Percentiles rank a stretch among this genome's conserved stretches.
Evolutionary conservation across 2,113 vertebrate genomes (phyloP).

Genomic region (Globicephala melas): DNA sequence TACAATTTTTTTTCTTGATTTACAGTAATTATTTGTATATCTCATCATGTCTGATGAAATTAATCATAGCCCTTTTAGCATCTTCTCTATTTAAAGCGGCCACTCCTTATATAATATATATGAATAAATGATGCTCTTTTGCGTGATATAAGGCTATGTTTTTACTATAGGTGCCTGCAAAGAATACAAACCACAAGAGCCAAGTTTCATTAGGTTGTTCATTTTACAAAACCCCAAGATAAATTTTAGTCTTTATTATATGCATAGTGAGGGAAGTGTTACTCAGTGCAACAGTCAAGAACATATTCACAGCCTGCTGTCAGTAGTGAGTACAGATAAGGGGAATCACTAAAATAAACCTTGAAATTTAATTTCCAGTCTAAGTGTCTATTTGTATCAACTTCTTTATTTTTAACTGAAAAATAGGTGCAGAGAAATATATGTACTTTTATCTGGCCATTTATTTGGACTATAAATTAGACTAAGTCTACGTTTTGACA

Average conservation of each 20-base stretch:
- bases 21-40: background rate
- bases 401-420: background rate
- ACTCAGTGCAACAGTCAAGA: background rate
- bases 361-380: background rate
- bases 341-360: background rate
- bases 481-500: background rate
- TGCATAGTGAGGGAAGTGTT: background rate
- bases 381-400: background rate
- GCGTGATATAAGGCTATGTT: background rate
- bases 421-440: background rate
- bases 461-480: background rate
- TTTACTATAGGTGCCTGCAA: background rate
- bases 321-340: background rate
- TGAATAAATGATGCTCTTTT: background rate
- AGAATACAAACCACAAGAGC: background rate
- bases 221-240: constrained; percentile 20
- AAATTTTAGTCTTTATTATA: background rate
- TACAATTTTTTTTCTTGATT: constrained; percentile 5
- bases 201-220: background rate
- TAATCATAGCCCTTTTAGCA: background rate
- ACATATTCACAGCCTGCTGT: background rate
- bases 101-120: background rate
- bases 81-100: background rate
- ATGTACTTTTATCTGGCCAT: background rate
- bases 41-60: background rate